Percentiles rank a stretch among this genome's conserved stretches.
These are phyloP conservation scores for Enteromius mattozi DNA, from an alignment of 2,797 vertebrate species.

Conservation along the genomic window DNA sequence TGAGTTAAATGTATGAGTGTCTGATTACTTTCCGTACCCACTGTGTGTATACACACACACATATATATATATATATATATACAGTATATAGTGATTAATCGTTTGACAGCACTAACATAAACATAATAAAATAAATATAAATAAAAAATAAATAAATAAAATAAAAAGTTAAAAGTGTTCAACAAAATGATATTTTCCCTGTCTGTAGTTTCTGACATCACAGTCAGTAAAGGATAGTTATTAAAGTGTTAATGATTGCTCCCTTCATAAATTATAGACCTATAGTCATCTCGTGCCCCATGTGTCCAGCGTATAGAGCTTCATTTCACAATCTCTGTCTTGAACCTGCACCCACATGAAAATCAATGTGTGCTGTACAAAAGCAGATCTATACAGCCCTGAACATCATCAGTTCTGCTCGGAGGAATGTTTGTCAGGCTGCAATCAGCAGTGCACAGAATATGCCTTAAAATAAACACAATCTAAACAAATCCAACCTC, in stretches of 20 bases:
- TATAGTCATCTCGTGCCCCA: background rate
- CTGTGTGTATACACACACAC: no score
- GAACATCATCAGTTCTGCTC: background rate
- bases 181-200: background rate
- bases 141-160: background rate
- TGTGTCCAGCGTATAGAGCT: background rate
- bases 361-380: background rate
- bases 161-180: background rate
- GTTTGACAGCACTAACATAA: no score
- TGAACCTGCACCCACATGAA: background rate
- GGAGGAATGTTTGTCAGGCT: conserved; percentile 6
- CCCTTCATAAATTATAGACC: background rate
- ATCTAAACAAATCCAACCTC: conserved; percentile 19
- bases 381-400: background rate
- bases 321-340: background rate
- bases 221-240: background rate
- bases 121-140: no score
- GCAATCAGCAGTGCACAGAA: conserved; percentile 44
- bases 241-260: background rate
- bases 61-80: no score
- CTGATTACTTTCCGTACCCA: no score
- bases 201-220: background rate
- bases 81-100: no score
- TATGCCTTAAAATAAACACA: conserved; percentile 32
- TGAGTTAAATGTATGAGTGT: no score